A percentile compares a stretch with the other conserved stretches of the same genome.
These are phyloP conservation scores for Paradoxurus hermaphroditus DNA, from an alignment of 2,113 vertebrate species.

Conservation along the genomic window DNA sequence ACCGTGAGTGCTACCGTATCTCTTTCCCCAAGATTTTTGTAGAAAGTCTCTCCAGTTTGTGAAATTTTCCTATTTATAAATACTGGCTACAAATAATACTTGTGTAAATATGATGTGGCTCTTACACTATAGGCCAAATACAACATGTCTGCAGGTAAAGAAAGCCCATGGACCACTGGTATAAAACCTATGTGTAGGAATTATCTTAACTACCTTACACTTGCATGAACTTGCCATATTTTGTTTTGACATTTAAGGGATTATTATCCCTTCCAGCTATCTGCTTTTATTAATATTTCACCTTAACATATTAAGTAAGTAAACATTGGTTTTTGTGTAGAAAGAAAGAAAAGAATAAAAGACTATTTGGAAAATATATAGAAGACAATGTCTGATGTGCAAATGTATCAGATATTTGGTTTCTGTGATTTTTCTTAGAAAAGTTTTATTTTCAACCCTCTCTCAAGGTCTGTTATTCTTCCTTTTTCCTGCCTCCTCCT, in stretches of 20 bases:
- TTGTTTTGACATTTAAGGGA: conserved; percentile 44
- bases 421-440: not conserved
- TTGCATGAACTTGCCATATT: not conserved
- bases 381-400: not conserved
- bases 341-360: conserved; percentile 5
- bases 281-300: conserved; percentile 35
- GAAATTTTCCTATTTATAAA: not conserved
- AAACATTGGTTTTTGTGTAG: conserved; percentile 17
- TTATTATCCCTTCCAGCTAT: not conserved
- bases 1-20: not conserved
- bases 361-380: not conserved
- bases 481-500: not conserved
- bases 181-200: not conserved
- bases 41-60: not conserved
- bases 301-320: not conserved
- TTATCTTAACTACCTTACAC: not conserved
- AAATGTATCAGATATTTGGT: not conserved
- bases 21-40: not conserved
- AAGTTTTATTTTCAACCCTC: not conserved
- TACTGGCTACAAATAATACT: not conserved
- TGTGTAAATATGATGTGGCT: not conserved
- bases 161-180: not conserved
- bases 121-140: not conserved
- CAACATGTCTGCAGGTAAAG: not conserved
- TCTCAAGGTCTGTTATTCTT: not conserved